Base-by-base conservation (phyloP, 2,797 vertebrate species). In the Nyctibius grandis region DNA sequence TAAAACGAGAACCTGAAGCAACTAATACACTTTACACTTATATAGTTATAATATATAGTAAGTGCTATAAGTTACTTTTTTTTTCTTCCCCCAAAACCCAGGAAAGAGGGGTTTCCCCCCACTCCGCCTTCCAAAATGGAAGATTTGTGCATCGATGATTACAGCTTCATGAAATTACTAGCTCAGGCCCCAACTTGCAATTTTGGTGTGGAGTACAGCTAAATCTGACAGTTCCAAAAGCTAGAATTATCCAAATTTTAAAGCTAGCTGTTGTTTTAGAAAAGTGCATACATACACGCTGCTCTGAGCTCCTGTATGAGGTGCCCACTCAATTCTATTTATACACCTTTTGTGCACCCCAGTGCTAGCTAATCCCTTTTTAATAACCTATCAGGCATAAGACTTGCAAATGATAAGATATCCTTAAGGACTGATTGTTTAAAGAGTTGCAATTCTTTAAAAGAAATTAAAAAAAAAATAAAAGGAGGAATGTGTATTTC, bases 251-350 rank as follows among this genome's bases (percentile, higher is more conserved):
- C 67, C 63, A 60, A 7, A 40, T 63, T 13, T 57, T 78, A 65
- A 77, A 82, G 25, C 5, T 61, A 23, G 22, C 19, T 67, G 67
- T 89, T 57, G 29, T 36, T 87, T 81, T 36, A 87, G 60, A 33
- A 7, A 10, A 15, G 50, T 57, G 47, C 48, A 16, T n/a, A 25
- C 36, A 81, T 38, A 45, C 22, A 38, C 0, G 0, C 34, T 48
- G 9, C 76, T 91, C 48, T 89, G 68, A 83, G 38, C 31, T 75
- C 44, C 50, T 68, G 9, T 40, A 5, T n/a, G 54, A 76, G 16
- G 26, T 87, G 33, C 84, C 83, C 34, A 79, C 81, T 92, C 67
- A 42, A 11, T 91, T 82, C 47, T 86, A n/a, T 94, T 94, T 85
- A 85, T 89, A 50, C 9, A 59, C 20, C 50, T 87, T 79, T 82